These are phyloP conservation scores for Melanotaenia trifasciata DNA, from an alignment of 2,797 vertebrate species.

Conservation along the genomic window DNA sequence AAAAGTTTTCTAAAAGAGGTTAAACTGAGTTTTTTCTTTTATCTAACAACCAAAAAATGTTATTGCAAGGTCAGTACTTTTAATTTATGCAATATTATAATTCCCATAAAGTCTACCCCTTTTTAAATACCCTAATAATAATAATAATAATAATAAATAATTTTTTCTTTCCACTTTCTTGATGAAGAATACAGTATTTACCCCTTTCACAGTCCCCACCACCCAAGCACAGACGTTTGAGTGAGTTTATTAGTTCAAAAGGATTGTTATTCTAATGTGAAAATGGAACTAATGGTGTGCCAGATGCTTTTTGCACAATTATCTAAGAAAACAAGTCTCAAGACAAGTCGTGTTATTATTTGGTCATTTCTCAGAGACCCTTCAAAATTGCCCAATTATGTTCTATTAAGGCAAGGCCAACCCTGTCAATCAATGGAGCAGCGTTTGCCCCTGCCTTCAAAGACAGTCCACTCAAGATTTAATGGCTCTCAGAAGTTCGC, in stretches of 20 bases:
- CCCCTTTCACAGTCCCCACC: conserved; percentile 55
- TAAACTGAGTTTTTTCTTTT: neutral
- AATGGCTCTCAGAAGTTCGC: conserved; percentile 81
- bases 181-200: conserved; percentile 68
- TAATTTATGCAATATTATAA: conserved; percentile 37
- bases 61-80: conserved; percentile 11
- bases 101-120: conserved; percentile 57
- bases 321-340: conserved; percentile 86
- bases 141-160: conserved; percentile 32
- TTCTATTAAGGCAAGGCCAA: conserved; percentile 98
- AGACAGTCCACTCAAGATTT: conserved; percentile 74
- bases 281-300: conserved; percentile 88
- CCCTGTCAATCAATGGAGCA: conserved; percentile 89
- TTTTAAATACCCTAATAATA: conserved; percentile 48
- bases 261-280: conserved; percentile 89
- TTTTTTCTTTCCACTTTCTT: conserved; percentile 53
- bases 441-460: conserved; percentile 88
- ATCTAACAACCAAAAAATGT: neutral
- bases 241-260: conserved; percentile 86
- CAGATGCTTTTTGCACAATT: conserved; percentile 86
- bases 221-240: conserved; percentile 79
- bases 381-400: conserved; percentile 97
- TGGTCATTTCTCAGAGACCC: conserved; percentile 85
- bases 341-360: conserved; percentile 88
- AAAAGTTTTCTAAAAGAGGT: neutral